Percentiles rank a stretch among this genome's conserved stretches.
Evolutionary conservation across 2,113 vertebrate species (phyloP).

Genomic region (Anseranas semipalmata): DNA sequence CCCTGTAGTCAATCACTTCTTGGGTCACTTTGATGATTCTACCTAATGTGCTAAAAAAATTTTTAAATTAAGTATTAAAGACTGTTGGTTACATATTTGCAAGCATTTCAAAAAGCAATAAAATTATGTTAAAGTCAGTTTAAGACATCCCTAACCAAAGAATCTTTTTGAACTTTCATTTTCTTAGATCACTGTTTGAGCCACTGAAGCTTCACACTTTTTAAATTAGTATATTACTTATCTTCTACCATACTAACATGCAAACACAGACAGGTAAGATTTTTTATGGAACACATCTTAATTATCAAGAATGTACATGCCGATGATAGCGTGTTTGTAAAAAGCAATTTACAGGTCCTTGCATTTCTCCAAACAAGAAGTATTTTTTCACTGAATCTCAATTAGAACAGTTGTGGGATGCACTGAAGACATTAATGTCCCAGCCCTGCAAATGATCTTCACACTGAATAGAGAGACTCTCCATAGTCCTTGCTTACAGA

Average conservation of each 20-base stretch:
- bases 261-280: not conserved
- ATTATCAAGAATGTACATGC: not conserved
- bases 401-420: not conserved
- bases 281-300: not conserved
- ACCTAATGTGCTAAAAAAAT: slow-evolving; percentile 86
- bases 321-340: not conserved
- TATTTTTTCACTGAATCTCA: not conserved
- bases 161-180: not conserved
- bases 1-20: slow-evolving; percentile 95
- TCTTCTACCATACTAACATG: not conserved
- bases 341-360: not conserved
- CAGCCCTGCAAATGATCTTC: not conserved
- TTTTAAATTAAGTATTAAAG: slow-evolving; percentile 14
- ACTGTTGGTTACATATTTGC: slow-evolving; percentile 26
- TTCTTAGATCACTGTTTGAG: not conserved
- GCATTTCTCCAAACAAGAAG: not conserved
- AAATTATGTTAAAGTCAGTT: not conserved
- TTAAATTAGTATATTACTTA: not conserved
- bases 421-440: not conserved
- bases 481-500: not conserved
- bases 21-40: slow-evolving; percentile 96
- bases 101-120: slow-evolving; percentile 32
- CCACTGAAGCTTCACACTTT: not conserved
- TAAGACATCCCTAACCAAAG: not conserved
- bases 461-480: not conserved